Evolutionary conservation across 2,888 invertebrate genomes (phyloP), one percentile per base, ranked within the genome.

Genomic region (Aphidius colemani): DNA sequence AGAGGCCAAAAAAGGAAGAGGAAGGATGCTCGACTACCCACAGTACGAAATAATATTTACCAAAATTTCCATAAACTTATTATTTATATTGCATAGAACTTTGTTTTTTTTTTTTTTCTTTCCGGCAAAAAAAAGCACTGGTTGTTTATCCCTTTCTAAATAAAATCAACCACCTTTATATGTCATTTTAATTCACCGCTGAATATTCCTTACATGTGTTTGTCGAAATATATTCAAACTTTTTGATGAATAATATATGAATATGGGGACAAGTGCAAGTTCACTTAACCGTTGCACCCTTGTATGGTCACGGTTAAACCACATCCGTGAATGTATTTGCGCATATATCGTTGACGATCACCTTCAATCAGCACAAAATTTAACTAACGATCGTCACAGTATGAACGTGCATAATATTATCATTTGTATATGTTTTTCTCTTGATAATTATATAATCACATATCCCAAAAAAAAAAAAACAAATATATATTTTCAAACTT

Each of bases 11-110:
- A 44, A 41, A 66, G 66, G 63, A 66, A 66, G 63, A 66, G 66
- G 66, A 66, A 66, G 43, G 56, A 63, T 60, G 66, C 55, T 66
- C 46, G 56, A 55, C 63, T 66, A 61, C 57, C 60, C 66, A 66
- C 60, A 48, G 60, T 11, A 18, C 13, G 13, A 18, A 18, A 18
- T 18, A 18, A 18, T 18, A 18, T 18, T 18, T 18, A 18, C 2
- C 13, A 18, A 18, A 18, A 18, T 18, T 18, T 18, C 13, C 13
- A 18, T 18, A 18, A 18, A 18, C 13, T 18, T 18, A 18, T 18
- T 18, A 18, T 18, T 18, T 18, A 18, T 18, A 18, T 2, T 18
- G 2, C 13, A 1, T 18, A 18, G 18, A 30, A 57, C 43, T 63
- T 56, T n/a, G 30, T 60, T 60, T 57, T 66, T 58, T 53, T 56